These are phyloP conservation scores for Ctena decussata DNA, from an alignment of 2,888 invertebrate genomes.

Conservation along the genomic window DNA sequence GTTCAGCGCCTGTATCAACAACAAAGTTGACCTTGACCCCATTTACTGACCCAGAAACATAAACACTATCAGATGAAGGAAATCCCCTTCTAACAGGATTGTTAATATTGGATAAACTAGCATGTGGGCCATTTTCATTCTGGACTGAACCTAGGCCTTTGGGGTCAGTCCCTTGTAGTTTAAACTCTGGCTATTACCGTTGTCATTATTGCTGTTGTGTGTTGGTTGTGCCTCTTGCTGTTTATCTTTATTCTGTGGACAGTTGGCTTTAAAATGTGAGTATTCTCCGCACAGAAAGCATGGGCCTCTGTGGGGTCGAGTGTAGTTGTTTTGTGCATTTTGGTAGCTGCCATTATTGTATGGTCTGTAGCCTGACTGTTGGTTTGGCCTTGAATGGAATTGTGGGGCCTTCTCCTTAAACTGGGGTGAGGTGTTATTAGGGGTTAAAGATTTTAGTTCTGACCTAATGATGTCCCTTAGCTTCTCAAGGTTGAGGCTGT, in stretches of 20 bases:
- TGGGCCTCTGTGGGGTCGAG: neutral
- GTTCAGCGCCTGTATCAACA: slow-evolving; percentile 21
- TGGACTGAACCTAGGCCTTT: slow-evolving; percentile 31
- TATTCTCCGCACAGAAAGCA: slow-evolving; percentile 32
- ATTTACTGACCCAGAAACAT: slow-evolving; percentile 15
- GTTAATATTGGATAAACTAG: neutral
- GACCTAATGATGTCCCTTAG: slow-evolving; percentile 9
- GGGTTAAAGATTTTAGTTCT: neutral
- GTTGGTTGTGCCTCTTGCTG: neutral
- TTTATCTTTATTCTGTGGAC: slow-evolving; percentile 5
- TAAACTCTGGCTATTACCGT: slow-evolving; percentile 17
- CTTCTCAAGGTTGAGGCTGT: neutral
- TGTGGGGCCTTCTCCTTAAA: neutral
- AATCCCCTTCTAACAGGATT: slow-evolving; percentile 16
- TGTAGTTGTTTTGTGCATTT: neutral
- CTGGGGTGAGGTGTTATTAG: too few relatives aligned
- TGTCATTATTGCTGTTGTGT: neutral
- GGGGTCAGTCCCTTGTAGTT: slow-evolving; percentile 38
- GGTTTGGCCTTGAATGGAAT: neutral
- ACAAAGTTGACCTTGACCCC: slow-evolving; percentile 25
- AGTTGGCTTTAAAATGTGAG: slow-evolving; percentile 25
- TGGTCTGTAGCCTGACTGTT: neutral
- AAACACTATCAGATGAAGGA: slow-evolving; percentile 31
- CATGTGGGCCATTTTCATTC: slow-evolving; percentile 11
- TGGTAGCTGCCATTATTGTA: neutral